Base-by-base conservation (phyloP, 2,888 invertebrate species). In the Pristionchus entomophagus region DNA sequence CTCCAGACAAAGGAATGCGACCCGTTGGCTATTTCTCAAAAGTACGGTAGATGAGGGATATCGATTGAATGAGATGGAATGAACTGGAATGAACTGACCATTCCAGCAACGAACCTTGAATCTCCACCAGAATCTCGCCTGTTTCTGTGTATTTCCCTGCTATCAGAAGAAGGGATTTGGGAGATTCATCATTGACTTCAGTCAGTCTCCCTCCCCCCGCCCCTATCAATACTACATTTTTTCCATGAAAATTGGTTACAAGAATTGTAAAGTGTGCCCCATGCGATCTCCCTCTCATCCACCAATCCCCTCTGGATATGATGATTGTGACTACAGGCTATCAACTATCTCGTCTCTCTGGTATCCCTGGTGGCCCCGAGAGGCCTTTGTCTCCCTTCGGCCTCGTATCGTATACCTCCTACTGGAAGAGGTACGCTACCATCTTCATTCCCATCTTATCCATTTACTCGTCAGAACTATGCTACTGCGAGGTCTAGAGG, bases 141-240 rank as follows among this genome's bases (percentile, higher is more conserved):
- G 82, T 38, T 59, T 82, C 41, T 82, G 82, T 32, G 82, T 82
- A 26, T 82, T 82, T 38, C 82, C 82, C 12, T 82, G 82, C 59
- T 82, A 82, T 38, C 59, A 56, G 59, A 82, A 41, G 1, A 38
- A 59, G 35, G 82, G 82, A 59, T 82, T 51, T n/a, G 82, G 82
- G 19, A 14, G 82, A 59, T 82, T 82, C 35, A 10, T 82, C 38
- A 82, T 82, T n/a, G 56, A 82, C 38, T 59, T 82, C 41, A 82
- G 82, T 82, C 1, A 41, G 82, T 77, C 26, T 38, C 3, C 53
- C 26, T 53, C 26, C n/a, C n/a, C n/a, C 1, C 49, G 45, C 45
- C 32, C n/a, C 14, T 45, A 45, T 45, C 14, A 45, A 45, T 45
- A 45, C n/a, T 45, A 45, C 14, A 45, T 45, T 45, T 45, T 45